These are phyloP conservation scores for Diploptera punctata DNA, from an alignment of 2,888 invertebrate genomes.

Conservation along the genomic window DNA sequence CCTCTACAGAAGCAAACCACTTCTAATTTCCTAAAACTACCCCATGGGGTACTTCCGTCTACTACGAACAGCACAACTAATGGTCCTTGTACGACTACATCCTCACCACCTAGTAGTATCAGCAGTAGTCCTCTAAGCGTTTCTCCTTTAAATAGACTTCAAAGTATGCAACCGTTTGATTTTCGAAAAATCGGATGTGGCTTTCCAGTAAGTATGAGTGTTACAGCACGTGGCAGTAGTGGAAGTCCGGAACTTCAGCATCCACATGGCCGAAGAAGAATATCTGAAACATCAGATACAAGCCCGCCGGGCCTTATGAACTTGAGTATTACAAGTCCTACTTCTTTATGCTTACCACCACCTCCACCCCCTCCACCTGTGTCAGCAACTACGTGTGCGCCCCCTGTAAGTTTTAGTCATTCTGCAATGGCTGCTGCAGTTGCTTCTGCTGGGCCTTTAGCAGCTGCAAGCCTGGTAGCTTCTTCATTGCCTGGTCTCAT, in stretches of 20 bases:
- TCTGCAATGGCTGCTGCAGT: slow-evolving; percentile 72
- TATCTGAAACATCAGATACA: slow-evolving; percentile 58
- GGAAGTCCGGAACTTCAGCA: slow-evolving; percentile 44
- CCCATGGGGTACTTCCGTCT: slow-evolving; percentile 49
- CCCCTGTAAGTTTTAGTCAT: slow-evolving; percentile 54
- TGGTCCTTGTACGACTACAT: slow-evolving; percentile 58
- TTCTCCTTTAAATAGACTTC: slow-evolving; percentile 86
- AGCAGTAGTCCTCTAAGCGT: slow-evolving; percentile 68
- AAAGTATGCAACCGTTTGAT: slow-evolving; percentile 96
- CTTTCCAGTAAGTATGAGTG: slow-evolving; percentile 26
- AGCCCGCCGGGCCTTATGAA: slow-evolving; percentile 61
- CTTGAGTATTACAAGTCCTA: slow-evolving; percentile 62
- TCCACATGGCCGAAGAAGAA: slow-evolving; percentile 55
- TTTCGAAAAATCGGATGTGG: slow-evolving; percentile 71
- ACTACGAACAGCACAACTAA: slow-evolving; percentile 37
- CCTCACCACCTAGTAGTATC: slow-evolving; percentile 65
- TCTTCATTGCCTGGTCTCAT: slow-evolving; percentile 66
- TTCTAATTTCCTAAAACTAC: slow-evolving; percentile 58
- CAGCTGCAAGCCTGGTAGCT: slow-evolving; percentile 67
- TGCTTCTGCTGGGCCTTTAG: slow-evolving; percentile 64
- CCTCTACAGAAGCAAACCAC: slow-evolving; percentile 55
- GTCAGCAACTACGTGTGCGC: slow-evolving; percentile 60
- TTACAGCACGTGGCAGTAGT: slow-evolving; percentile 37
- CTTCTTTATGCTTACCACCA: slow-evolving; percentile 68
- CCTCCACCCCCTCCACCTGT: slow-evolving; percentile 66